A percentile compares a stretch with the other conserved stretches of the same genome.
Evolutionary conservation across 2,797 vertebrate species (phyloP).

Genomic region (Microctenopoma stevenorrisi): DNA sequence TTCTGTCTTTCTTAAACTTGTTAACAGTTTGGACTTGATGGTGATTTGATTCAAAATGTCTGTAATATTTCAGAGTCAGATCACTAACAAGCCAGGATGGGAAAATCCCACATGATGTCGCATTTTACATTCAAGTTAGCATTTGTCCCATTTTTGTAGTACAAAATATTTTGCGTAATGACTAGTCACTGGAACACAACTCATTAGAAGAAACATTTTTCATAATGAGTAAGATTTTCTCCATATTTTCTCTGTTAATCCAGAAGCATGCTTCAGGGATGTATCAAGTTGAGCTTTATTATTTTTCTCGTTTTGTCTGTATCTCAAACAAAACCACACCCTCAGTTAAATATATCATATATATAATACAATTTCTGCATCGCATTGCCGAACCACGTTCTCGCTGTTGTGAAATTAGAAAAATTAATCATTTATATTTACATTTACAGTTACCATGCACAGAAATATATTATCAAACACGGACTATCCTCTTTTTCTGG

Average conservation of each 20-base stretch:
- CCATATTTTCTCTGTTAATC: neutral
- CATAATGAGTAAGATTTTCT: slow-evolving; percentile 1
- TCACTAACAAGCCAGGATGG: neutral
- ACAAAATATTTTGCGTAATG: slow-evolving; percentile 16
- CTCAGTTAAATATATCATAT: too few relatives aligned
- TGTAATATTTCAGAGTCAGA: too few relatives aligned
- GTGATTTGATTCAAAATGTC: neutral
- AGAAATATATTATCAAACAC: neutral
- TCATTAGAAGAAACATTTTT: neutral
- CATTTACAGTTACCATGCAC: neutral
- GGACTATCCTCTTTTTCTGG: neutral
- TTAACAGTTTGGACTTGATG: neutral
- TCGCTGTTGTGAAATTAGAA: too few relatives aligned
- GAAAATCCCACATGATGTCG: neutral
- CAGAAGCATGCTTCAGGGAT: neutral
- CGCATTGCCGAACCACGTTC: too few relatives aligned
- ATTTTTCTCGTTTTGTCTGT: neutral
- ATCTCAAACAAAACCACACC: neutral
- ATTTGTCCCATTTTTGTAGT: slow-evolving; percentile 1
- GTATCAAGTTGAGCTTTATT: slow-evolving; percentile 14
- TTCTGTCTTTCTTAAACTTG: neutral
- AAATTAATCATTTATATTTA: too few relatives aligned
- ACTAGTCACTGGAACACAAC: slow-evolving; percentile 10
- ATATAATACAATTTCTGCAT: too few relatives aligned
- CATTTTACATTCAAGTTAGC: neutral